These are phyloP conservation scores for Barnardius zonarius DNA, from an alignment of 2,113 vertebrate species.

Conservation along the genomic window DNA sequence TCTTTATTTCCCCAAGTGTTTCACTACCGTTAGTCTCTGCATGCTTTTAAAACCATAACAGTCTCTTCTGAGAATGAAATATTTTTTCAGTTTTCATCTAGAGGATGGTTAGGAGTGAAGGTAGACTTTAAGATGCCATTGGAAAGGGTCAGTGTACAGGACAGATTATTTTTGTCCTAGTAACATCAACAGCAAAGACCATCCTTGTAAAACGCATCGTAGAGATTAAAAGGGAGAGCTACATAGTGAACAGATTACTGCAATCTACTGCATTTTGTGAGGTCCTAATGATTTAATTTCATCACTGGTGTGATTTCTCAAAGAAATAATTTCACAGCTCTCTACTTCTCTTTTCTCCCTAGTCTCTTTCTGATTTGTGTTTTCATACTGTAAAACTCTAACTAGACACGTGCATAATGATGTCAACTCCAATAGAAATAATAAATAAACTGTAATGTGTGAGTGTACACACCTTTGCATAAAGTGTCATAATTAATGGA, in stretches of 20 bases:
- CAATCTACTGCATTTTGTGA: neutral
- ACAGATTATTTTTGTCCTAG: neutral
- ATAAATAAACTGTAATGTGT: neutral
- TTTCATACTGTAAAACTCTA: neutral
- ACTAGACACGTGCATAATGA: neutral
- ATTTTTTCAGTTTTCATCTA: neutral
- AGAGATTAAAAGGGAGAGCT: neutral
- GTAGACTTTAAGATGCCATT: neutral
- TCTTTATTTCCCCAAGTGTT: neutral
- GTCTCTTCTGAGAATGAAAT: neutral
- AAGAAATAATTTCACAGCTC: neutral
- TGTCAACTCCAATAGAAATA: neutral
- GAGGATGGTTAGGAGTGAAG: neutral
- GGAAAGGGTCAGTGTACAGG: neutral
- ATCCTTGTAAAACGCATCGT: neutral
- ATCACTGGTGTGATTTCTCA: neutral
- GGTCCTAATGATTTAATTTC: neutral
- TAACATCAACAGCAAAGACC: neutral
- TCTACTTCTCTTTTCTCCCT: neutral
- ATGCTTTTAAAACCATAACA: neutral
- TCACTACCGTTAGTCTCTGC: neutral
- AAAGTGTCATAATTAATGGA: neutral
- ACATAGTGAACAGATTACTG: neutral
- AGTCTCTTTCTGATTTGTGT: neutral
- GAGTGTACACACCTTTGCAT: neutral